phyloP scores from a whole-genome alignment of 2,888 invertebrate genomes.

The Argynnis bischoffii region DNA sequence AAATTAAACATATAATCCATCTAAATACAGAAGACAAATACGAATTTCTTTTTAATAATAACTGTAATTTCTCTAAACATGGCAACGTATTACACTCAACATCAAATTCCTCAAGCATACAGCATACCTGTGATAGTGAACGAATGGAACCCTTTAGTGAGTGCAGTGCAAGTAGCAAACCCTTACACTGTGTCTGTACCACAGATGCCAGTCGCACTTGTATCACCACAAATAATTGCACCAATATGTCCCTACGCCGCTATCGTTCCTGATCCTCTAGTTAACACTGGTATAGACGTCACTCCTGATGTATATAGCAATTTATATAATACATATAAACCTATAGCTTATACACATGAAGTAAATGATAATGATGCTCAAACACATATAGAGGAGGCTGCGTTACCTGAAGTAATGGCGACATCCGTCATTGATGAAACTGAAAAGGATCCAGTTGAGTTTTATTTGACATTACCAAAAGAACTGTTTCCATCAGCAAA shows the following conservation, averaged over 20 bases:
- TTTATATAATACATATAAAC: slow-evolving; percentile 22
- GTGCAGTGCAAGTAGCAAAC: slow-evolving; percentile 36
- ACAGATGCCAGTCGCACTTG: slow-evolving; percentile 41
- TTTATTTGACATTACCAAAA: slow-evolving; percentile 49
- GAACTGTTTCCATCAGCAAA: slow-evolving; percentile 60
- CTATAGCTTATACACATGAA: slow-evolving; percentile 25
- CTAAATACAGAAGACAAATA: background rate
- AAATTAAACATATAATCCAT: background rate
- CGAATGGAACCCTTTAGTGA: slow-evolving; percentile 44
- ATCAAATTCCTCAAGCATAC: slow-evolving; percentile 35
- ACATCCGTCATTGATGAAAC: slow-evolving; percentile 11
- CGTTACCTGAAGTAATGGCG: slow-evolving; percentile 13
- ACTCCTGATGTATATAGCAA: slow-evolving; percentile 15
- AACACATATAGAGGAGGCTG: slow-evolving; percentile 19
- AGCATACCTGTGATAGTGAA: slow-evolving; percentile 39
- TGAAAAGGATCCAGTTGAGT: slow-evolving; percentile 21
- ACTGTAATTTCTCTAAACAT: slow-evolving; percentile 24
- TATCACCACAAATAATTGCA: slow-evolving; percentile 40
- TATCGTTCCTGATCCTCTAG: slow-evolving; percentile 30
- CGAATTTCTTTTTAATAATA: background rate
- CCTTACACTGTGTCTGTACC: slow-evolving; percentile 38
- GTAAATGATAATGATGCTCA: slow-evolving; percentile 18
- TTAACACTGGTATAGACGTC: slow-evolving; percentile 26
- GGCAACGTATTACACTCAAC: slow-evolving; percentile 42
- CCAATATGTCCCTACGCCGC: slow-evolving; percentile 43